Conservation (phyloP, 2,113 vertebrate species). For the Struthidea cinerea region DNA sequence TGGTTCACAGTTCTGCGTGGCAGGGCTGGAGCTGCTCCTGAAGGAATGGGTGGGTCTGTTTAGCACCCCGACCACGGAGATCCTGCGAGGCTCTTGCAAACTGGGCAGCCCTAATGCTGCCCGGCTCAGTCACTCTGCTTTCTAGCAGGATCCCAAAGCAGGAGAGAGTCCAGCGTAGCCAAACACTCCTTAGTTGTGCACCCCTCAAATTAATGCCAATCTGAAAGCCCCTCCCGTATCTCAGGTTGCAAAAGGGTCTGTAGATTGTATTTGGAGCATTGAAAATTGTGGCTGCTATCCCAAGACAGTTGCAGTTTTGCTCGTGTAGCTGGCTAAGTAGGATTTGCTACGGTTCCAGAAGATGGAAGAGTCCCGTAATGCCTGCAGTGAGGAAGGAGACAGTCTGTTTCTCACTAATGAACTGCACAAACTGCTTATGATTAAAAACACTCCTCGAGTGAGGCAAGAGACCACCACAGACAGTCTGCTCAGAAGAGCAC, state of each 20-base stretch:
- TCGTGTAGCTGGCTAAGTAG: not conserved
- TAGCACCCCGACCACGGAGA: no score
- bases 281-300: not conserved
- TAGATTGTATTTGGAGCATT: not conserved
- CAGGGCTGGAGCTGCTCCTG: not conserved
- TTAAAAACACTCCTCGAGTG: not conserved
- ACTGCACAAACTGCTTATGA: not conserved
- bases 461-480: not conserved
- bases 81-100: not conserved
- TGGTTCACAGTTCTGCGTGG: accelerated
- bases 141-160: not conserved
- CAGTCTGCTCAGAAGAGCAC: not conserved
- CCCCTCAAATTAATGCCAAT: not conserved
- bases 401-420: not conserved
- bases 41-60: not conserved
- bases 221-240: not conserved
- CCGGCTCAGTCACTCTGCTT: not conserved
- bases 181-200: not conserved
- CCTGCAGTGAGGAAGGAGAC: not conserved
- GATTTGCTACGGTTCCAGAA: not conserved
- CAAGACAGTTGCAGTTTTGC: not conserved
- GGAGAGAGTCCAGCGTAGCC: not conserved
- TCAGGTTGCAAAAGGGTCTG: not conserved
- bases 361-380: not conserved
- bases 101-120: not conserved